These are phyloP conservation scores for Esperia sulphurella DNA, from an alignment of 2,888 invertebrate genomes.

Conservation along the genomic window DNA sequence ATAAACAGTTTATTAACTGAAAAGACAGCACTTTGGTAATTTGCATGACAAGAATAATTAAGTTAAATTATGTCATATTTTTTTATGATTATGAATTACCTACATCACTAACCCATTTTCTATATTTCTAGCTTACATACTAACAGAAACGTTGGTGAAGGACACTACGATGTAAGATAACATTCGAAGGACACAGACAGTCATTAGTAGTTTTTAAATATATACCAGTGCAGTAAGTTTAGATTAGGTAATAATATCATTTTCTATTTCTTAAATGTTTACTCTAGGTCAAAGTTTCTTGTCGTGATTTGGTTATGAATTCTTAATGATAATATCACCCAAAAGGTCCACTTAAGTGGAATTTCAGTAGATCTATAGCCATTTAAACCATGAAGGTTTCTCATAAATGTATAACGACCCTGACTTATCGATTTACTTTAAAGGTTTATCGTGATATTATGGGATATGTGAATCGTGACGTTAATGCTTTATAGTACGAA, in stretches of 20 bases:
- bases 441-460: neutral
- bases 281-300: neutral
- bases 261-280: neutral
- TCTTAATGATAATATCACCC: neutral
- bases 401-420: no score
- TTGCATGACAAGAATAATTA: neutral
- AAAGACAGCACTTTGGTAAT: no score
- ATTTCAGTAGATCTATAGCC: constrained; percentile 24
- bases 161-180: constrained; percentile 72
- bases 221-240: constrained; percentile 36
- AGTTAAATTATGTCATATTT: no score
- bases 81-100: constrained; percentile 6
- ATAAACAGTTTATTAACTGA: no score
- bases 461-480: neutral
- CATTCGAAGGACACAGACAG: constrained; percentile 50
- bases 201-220: constrained; percentile 24
- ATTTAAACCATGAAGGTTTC: neutral
- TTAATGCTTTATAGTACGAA: no score
- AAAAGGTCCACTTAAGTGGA: constrained; percentile 31
- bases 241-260: constrained; percentile 54
- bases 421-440: no score
- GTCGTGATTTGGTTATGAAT: neutral
- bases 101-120: constrained; percentile 39
- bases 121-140: constrained; percentile 70
- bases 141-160: constrained; percentile 65